phyloP scores from a whole-genome alignment of 2,113 vertebrate species.

The Chamaea fasciata region DNA sequence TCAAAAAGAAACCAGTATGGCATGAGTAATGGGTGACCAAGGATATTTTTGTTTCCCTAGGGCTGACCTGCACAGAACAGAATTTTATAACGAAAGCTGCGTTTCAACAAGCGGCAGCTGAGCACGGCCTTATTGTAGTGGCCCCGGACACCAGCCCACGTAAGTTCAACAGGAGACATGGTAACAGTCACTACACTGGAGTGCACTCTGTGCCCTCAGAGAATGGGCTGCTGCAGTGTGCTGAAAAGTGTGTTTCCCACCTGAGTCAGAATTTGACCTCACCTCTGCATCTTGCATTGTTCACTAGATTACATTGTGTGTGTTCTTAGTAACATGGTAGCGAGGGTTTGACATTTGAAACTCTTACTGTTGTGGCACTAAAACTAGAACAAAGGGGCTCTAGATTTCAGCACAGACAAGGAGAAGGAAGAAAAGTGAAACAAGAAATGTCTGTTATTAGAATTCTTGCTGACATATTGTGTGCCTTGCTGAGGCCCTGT shows the following conservation, averaged over 20 bases:
- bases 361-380: background rate
- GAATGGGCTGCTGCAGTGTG: background rate
- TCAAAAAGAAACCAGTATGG: background rate
- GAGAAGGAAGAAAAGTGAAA: background rate
- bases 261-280: background rate
- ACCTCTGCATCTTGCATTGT: background rate
- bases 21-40: background rate
- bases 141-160: conserved; percentile 94
- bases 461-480: background rate
- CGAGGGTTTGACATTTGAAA: background rate
- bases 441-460: background rate
- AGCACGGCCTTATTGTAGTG: conserved; percentile 85
- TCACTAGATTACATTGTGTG: background rate
- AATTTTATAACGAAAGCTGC: conserved; percentile 94
- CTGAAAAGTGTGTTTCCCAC: background rate
- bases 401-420: background rate
- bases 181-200: background rate
- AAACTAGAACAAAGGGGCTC: background rate
- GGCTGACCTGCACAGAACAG: conserved; percentile 93
- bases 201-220: background rate
- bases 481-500: background rate
- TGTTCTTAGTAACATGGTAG: background rate
- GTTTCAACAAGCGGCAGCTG: conserved; percentile 84
- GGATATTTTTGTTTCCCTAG: conserved; percentile 62
- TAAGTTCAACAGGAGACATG: conserved; percentile 49